Conservation (phyloP, 2,797 vertebrate species). For the Ctenochaetus hawaiiensis region DNA sequence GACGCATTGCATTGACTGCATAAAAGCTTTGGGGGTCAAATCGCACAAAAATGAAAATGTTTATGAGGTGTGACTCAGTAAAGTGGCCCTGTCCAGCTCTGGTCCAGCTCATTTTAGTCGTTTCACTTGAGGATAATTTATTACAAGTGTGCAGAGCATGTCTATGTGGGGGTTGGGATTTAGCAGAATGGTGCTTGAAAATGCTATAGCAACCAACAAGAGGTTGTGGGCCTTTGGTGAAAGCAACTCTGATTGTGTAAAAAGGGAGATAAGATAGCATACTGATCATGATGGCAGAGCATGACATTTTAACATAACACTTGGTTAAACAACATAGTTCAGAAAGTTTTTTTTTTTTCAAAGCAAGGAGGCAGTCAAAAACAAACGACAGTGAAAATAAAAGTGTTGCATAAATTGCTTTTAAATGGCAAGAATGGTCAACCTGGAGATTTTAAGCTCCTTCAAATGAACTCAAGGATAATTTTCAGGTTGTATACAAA, state of each 20-base stretch:
- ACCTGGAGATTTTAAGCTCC: slow-evolving; percentile 1
- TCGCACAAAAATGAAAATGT: slow-evolving; percentile 71
- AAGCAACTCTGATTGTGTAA: slow-evolving; percentile 73
- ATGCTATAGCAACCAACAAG: slow-evolving; percentile 97
- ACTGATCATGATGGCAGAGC: slow-evolving; percentile 59
- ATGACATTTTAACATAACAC: slow-evolving; percentile 66
- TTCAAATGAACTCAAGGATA: background rate
- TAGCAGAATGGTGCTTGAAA: slow-evolving; percentile 93
- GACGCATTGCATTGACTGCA: slow-evolving; percentile 55
- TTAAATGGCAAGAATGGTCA: slow-evolving; percentile 12
- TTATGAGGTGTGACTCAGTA: slow-evolving; percentile 89
- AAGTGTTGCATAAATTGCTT: slow-evolving; percentile 15
- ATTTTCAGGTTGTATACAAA: slow-evolving; percentile 8
- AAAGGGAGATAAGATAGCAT: slow-evolving; percentile 67
- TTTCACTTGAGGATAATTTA: slow-evolving; percentile 99
- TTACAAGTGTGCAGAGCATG: slow-evolving; percentile 96
- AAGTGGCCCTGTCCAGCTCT: slow-evolving; percentile 87
- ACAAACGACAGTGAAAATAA: background rate
- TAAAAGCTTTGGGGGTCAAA: slow-evolving; percentile 73
- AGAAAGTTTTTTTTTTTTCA: background rate
- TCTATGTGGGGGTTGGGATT: slow-evolving; percentile 84
- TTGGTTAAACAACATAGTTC: slow-evolving; percentile 46
- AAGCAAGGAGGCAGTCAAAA: slow-evolving; percentile 19
- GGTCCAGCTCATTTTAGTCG: slow-evolving; percentile 91
- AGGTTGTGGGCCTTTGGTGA: slow-evolving; percentile 82